Conservation (phyloP, 2,113 vertebrate species). For the Phyllostomus hastatus region DNA sequence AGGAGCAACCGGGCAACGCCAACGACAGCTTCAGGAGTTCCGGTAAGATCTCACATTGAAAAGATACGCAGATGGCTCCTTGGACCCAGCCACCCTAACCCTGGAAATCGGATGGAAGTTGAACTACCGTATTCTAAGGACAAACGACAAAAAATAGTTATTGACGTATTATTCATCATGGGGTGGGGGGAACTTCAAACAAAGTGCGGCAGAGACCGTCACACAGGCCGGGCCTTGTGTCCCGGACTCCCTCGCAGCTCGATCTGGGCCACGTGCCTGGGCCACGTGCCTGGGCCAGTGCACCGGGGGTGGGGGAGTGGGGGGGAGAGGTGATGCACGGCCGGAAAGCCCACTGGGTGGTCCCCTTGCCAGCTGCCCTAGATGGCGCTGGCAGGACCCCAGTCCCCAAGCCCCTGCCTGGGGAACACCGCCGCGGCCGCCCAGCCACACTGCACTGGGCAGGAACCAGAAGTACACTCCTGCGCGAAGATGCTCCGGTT, state of each 20-base stretch:
- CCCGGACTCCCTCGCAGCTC: not conserved
- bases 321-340: not conserved
- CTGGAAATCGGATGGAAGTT: not conserved
- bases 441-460: not conserved
- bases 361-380: not conserved
- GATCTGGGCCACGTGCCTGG: not conserved
- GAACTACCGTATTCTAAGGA: not conserved
- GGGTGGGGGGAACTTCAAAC: not conserved
- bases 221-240: not conserved
- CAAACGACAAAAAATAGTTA: not conserved
- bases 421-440: not conserved
- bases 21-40: not conserved
- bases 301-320: not conserved
- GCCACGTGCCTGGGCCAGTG: not conserved
- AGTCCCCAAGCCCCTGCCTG: rapidly evolving
- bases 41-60: not conserved
- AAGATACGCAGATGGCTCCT: not conserved
- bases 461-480: not conserved
- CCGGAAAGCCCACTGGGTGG: not conserved
- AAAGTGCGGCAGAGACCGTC: not conserved
- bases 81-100: not conserved
- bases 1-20: not conserved
- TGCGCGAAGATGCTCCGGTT: too few relatives aligned
- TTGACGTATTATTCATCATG: not conserved
- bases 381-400: not conserved